phyloP scores from a whole-genome alignment of 2,113 vertebrate genomes.

The Trichechus manatus region DNA sequence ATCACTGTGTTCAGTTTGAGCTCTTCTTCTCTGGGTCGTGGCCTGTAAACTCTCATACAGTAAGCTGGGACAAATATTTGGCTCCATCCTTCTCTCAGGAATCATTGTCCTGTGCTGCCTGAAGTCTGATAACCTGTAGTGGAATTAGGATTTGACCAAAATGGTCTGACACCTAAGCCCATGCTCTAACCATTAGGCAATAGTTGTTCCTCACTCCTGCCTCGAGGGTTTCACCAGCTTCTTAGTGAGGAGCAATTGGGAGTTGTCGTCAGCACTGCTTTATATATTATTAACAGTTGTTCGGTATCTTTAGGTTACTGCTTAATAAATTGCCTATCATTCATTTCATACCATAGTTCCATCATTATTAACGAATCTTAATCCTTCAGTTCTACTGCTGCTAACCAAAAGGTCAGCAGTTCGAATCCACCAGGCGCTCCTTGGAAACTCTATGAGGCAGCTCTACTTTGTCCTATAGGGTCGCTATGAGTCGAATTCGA shows the following conservation, averaged over 20 bases:
- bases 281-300: accelerated
- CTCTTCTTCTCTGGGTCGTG: not conserved
- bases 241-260: not conserved
- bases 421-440: too few species aligned
- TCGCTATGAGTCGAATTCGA: too few species aligned
- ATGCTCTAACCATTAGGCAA: accelerated
- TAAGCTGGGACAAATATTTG: not conserved
- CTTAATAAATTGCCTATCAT: not conserved
- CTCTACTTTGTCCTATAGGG: too few species aligned
- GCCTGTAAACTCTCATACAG: not conserved
- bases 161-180: not conserved
- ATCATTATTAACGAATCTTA: not conserved
- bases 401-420: too few species aligned
- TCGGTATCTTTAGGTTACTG: not conserved
- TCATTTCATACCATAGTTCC: not conserved
- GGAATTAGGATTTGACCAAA: not conserved
- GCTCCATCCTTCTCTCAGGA: not conserved
- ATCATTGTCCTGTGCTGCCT: not conserved
- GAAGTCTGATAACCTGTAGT: not conserved
- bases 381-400: not conserved
- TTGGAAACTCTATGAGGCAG: too few species aligned
- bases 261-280: accelerated
- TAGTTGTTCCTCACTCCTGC: not conserved
- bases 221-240: not conserved
- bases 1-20: too few species aligned